Evolutionary conservation across 2,797 vertebrate genomes (phyloP).

Genomic region (Erpetoichthys calabaricus): DNA sequence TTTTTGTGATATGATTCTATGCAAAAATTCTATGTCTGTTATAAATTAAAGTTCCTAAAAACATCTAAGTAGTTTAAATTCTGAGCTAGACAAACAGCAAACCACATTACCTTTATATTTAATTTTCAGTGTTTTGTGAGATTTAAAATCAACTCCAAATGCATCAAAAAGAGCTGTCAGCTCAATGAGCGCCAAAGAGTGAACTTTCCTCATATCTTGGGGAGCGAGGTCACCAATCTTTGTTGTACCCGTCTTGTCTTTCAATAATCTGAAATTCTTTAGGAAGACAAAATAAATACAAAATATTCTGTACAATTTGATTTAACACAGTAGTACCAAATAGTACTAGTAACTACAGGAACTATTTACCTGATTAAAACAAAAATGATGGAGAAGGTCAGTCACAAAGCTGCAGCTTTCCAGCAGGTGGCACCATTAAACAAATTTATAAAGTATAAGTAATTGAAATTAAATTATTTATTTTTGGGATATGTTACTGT

Average conservation of each 20-base stretch:
- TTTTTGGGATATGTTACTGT: too few relatives aligned
- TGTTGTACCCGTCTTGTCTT: conserved; percentile 87
- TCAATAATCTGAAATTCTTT: conserved; percentile 72
- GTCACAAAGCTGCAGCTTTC: background rate
- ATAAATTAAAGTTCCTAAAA: too few relatives aligned
- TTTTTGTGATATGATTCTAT: too few relatives aligned
- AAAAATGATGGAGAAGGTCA: too few relatives aligned
- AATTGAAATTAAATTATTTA: too few relatives aligned
- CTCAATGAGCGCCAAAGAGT: conserved; percentile 71
- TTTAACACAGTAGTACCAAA: too few relatives aligned
- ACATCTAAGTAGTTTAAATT: background rate
- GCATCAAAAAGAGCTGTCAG: conserved; percentile 83
- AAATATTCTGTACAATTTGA: background rate
- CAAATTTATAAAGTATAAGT: too few relatives aligned
- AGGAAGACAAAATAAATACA: background rate
- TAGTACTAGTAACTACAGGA: too few relatives aligned
- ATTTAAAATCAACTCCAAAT: conserved; percentile 70
- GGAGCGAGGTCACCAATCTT: conserved; percentile 76
- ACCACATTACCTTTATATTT: conserved; percentile 70
- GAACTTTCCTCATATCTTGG: conserved; percentile 88
- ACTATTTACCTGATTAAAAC: too few relatives aligned
- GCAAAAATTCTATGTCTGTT: too few relatives aligned
- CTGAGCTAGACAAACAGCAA: conserved; percentile 21
- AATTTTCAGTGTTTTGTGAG: conserved; percentile 77
- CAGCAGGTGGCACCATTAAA: conserved; percentile 19